Base-by-base conservation (phyloP, 1,140 invertebrate species). In the Lycorma delicatula region DNA sequence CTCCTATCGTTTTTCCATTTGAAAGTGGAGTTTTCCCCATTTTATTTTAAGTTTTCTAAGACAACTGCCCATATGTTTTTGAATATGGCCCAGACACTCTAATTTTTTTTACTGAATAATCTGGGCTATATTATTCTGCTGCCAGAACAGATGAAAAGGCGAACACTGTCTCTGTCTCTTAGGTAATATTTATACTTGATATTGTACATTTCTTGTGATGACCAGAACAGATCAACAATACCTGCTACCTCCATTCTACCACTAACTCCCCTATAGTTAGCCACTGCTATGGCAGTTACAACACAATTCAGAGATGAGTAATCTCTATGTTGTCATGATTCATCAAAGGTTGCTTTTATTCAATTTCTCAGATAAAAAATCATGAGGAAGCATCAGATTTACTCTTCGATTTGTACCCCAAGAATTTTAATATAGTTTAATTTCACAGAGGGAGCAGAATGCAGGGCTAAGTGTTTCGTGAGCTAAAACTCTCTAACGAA, bases 111-210 rank as follows among this genome's bases (percentile, higher is more conserved):
- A 44, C 64, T 51, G 41, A 29, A 56, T 25, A 51, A 28, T 16
- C 53, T 56, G n/a, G n/a, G n/a, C 58, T 52, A 34, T 62, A 60
- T 3, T 54, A 38, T 2, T 28, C 36, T 9, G 12, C 16, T 29
- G 56, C 36, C 20, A 23, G 9, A 11, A 62, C 53, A 29, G 20
- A 16, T 6, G 26, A 22, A 31, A 20, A n/a, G n/a, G n/a, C n/a
- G n/a, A n/a, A n/a, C n/a, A 61, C 52, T 51, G 29, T 65, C 62
- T 18, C 62, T 60, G 28, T 64, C 59, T n/a, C 62, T 56, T n/a
- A 65, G 49, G 47, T 63, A 62, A 27, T 57, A 18, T 18, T 34
- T 47, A 29, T 63, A 64, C 31, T 46, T 51, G 12, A 61, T 54
- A 41, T 47, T 38, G 46, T 61, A 61, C 22, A 38, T 13, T 23